Evolutionary conservation across 1,140 invertebrate genomes (phyloP).

Genomic region (Chymomyza costata): DNA sequence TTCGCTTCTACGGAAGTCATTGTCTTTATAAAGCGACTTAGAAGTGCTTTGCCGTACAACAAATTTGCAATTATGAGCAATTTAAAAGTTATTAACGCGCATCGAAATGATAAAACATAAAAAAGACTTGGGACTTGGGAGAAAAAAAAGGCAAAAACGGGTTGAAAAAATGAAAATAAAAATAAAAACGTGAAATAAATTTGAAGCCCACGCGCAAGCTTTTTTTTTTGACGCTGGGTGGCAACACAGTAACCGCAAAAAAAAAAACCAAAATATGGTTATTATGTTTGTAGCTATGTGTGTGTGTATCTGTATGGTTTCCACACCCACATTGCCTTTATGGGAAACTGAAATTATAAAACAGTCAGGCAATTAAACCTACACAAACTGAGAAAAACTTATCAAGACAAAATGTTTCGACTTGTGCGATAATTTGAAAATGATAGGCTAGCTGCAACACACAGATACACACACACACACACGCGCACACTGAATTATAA

Average conservation of each 20-base stretch:
- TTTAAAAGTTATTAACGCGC: constrained; percentile 64
- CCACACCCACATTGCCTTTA: constrained; percentile 22
- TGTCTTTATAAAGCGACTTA: neutral
- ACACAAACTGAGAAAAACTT: constrained; percentile 17
- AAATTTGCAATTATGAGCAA: constrained; percentile 60
- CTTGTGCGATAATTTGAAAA: constrained; percentile 56
- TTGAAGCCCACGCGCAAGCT: constrained; percentile 24
- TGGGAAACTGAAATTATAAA: too few species aligned
- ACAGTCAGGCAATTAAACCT: constrained; percentile 32
- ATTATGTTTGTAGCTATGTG: constrained; percentile 10
- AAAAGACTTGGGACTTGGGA: constrained; percentile 19
- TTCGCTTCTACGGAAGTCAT: constrained; percentile 4
- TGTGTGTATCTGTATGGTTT: constrained; percentile 10
- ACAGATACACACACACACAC: neutral
- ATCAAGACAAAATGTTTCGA: constrained; percentile 35
- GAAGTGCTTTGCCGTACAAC: constrained; percentile 11
- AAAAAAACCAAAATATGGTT: constrained; percentile 10
- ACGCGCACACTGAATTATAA: neutral
- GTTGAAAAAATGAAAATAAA: neutral
- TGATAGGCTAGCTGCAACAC: constrained; percentile 39
- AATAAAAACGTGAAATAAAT: constrained; percentile 7
- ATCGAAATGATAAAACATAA: constrained; percentile 31
- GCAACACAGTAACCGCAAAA: constrained; percentile 11
- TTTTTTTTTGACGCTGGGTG: constrained; percentile 21
- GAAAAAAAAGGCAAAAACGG: neutral